Percentiles rank a stretch among this genome's conserved stretches.
Evolutionary conservation across 2,113 vertebrate species (phyloP).

Genomic region (Thunnus maccoyii): DNA sequence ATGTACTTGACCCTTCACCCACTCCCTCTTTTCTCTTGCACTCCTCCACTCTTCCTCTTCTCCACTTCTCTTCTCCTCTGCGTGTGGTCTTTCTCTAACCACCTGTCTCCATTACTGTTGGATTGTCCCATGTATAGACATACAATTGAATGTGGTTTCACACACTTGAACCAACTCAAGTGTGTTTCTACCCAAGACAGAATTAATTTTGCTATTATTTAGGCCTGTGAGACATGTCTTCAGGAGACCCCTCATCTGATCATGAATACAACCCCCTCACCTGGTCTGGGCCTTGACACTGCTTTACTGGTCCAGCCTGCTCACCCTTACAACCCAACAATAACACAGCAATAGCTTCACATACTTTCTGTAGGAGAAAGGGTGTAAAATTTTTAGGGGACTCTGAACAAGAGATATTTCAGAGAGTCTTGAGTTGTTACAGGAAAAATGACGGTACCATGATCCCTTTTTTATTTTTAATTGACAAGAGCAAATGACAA

Average conservation of each 20-base stretch:
- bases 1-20: conserved; percentile 80
- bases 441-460: too few species aligned
- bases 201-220: conserved; percentile 46
- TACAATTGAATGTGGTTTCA: conserved; percentile 51
- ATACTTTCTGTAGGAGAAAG: neutral
- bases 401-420: neutral
- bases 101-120: conserved; percentile 50
- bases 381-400: neutral
- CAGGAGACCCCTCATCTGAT: conserved; percentile 13
- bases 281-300: conserved; percentile 5
- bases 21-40: conserved; percentile 68
- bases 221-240: conserved; percentile 23
- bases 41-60: conserved; percentile 64
- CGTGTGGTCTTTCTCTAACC: conserved; percentile 65
- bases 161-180: conserved; percentile 33
- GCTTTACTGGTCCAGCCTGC: neutral
- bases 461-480: too few species aligned
- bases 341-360: too few species aligned
- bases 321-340: neutral
- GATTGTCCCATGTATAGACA: conserved; percentile 32
- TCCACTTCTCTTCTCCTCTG: conserved; percentile 51
- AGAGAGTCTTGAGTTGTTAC: neutral
- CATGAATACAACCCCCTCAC: conserved; percentile 17
- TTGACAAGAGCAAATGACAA: too few species aligned
- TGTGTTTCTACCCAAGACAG: conserved; percentile 17